Evolutionary conservation across 2,888 invertebrate genomes (phyloP).

Genomic region (Ditula angustiorana): DNA sequence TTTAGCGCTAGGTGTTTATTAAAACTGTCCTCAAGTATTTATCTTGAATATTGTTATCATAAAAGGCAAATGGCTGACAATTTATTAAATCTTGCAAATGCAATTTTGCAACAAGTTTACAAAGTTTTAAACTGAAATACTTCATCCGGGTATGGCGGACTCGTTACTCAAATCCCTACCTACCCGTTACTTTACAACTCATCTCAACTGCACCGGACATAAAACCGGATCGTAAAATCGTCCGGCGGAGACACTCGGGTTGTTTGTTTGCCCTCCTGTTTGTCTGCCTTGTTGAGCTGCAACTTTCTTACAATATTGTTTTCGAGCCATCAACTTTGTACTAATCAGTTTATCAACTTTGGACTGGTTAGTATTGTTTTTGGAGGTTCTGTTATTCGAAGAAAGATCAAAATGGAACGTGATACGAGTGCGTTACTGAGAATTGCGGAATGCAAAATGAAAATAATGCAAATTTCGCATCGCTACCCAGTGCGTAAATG

Average conservation of each 20-base stretch:
- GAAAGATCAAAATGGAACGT: too few relatives aligned
- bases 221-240: constrained; percentile 38
- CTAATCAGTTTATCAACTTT: background rate
- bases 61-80: background rate
- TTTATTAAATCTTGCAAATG: background rate
- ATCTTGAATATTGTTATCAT: background rate
- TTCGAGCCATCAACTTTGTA: background rate
- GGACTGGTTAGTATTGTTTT: background rate
- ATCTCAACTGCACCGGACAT: constrained; percentile 32
- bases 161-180: constrained; percentile 18
- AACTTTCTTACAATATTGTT: constrained; percentile 25
- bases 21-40: background rate
- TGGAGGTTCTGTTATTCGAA: background rate
- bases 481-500: too few relatives aligned
- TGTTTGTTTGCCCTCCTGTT: constrained; percentile 38
- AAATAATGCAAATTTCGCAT: too few relatives aligned
- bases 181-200: constrained; percentile 32
- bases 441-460: too few relatives aligned
- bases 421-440: too few relatives aligned
- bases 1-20: too few relatives aligned
- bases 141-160: background rate
- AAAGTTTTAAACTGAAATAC: constrained; percentile 3
- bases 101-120: background rate
- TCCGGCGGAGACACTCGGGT: constrained; percentile 16
- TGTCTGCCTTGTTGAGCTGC: constrained; percentile 29